Conservation (phyloP, 2,797 vertebrate genomes). For the Enteromius treurensis region DNA sequence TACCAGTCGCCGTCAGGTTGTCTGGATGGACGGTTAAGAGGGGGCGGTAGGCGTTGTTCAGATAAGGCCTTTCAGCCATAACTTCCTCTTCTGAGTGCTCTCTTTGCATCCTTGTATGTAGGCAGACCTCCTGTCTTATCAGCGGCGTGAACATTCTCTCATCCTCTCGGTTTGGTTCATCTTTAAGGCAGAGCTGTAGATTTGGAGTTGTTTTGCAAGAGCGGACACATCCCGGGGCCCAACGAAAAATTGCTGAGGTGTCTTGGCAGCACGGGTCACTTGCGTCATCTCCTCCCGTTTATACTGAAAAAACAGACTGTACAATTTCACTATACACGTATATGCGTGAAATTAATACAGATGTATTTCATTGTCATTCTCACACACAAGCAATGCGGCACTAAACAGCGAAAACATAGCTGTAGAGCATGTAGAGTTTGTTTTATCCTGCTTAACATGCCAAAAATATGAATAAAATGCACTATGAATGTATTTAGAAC, state of each 20-base stretch:
- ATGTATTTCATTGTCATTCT: neutral
- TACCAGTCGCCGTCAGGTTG: constrained; percentile 62
- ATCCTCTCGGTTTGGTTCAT: constrained; percentile 70
- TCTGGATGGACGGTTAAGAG: constrained; percentile 51
- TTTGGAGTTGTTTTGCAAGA: constrained; percentile 65
- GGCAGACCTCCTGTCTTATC: constrained; percentile 70
- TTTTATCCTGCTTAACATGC: neutral
- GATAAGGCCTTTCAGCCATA: constrained; percentile 55
- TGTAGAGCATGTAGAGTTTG: neutral
- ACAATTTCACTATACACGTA: neutral
- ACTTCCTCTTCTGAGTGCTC: constrained; percentile 61
- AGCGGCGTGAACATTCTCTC: constrained; percentile 61
- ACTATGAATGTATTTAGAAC: neutral
- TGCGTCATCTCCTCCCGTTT: constrained; percentile 23
- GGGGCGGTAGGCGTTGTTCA: constrained; percentile 69
- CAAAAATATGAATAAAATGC: neutral
- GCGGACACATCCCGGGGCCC: constrained; percentile 40
- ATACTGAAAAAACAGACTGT: constrained; percentile 6
- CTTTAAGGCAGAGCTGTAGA: constrained; percentile 63
- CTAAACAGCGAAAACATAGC: neutral
- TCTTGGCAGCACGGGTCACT: constrained; percentile 60
- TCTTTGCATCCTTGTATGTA: constrained; percentile 56
- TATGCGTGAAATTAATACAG: neutral
- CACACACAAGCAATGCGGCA: neutral
- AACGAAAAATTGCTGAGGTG: constrained; percentile 61